A percentile compares a stretch with the other conserved stretches of the same genome.
Conservation (phyloP, 2,113 vertebrate species). For the Promerops cafer region DNA sequence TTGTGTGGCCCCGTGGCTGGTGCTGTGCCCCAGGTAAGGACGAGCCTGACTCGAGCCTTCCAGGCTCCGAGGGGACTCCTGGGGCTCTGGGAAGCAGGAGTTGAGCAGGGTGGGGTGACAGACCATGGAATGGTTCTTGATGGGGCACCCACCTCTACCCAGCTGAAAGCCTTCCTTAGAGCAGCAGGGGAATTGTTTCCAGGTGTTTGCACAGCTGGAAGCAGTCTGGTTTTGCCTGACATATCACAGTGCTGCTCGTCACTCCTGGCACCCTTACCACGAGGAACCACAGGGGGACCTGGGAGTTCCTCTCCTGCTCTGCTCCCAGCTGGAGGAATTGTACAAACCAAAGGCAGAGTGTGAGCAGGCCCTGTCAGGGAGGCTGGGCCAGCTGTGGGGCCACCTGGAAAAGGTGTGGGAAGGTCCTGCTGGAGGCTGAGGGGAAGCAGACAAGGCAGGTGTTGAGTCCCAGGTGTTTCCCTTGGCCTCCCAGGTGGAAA, state of each 20-base stretch:
- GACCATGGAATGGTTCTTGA: not conserved
- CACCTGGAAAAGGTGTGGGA: not conserved
- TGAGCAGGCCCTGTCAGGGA: constrained; percentile 2
- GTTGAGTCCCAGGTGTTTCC: not conserved
- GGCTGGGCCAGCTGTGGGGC: not conserved
- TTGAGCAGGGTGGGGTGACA: not conserved
- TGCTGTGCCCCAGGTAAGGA: constrained; percentile 2
- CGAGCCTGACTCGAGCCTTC: not conserved
- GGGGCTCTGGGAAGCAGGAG: not conserved
- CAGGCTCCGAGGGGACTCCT: not conserved
- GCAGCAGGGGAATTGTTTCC: not conserved
- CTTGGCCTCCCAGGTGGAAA: constrained; percentile 4
- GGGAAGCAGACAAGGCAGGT: not conserved
- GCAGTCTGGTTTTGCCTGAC: not conserved
- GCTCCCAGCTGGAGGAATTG: not conserved
- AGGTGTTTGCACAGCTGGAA: not conserved
- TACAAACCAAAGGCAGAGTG: constrained; percentile 43
- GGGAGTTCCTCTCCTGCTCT: not conserved
- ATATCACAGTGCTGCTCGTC: not conserved
- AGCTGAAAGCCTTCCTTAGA: not conserved
- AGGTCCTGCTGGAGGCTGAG: not conserved
- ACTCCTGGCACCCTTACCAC: not conserved
- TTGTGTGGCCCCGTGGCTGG: not conserved
- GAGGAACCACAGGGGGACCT: not conserved
- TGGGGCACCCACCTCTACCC: not conserved